Evolutionary conservation across 2,888 invertebrate species (phyloP).

Genomic region (Magallana nippona): DNA sequence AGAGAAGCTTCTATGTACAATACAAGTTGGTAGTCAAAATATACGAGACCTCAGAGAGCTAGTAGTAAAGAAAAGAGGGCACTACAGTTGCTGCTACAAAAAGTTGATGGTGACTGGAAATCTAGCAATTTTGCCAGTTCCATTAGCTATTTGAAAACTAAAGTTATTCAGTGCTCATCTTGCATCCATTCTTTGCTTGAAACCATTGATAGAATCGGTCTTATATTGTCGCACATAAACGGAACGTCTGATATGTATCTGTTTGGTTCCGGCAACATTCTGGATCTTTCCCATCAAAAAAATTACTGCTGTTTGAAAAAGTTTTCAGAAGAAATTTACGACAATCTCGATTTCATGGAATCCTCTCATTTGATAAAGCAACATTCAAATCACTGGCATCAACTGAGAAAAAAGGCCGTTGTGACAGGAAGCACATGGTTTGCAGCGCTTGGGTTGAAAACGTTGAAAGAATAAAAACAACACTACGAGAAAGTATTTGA

Average conservation of each 20-base stretch:
- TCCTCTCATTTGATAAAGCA: background rate
- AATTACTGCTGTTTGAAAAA: background rate
- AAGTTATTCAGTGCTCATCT: background rate
- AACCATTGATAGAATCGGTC: background rate
- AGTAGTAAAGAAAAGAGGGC: background rate
- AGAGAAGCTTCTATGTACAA: background rate
- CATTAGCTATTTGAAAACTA: conserved; percentile 1
- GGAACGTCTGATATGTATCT: background rate
- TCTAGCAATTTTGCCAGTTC: conserved; percentile 13
- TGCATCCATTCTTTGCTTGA: conserved; percentile 1
- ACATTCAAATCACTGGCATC: background rate
- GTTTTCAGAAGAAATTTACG: too few species aligned
- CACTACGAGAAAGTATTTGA: conserved; percentile 3
- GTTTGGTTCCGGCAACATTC: background rate
- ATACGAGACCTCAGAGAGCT: background rate
- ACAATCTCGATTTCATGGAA: too few species aligned
- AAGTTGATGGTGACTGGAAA: background rate
- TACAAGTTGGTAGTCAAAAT: conserved; percentile 4
- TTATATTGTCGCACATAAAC: background rate
- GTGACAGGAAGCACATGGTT: conserved; percentile 19
- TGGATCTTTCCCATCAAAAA: background rate
- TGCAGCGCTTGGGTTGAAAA: background rate
- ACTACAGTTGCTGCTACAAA: conserved; percentile 10
- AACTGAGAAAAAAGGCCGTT: background rate
- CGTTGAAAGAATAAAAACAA: conserved; percentile 15